These are phyloP conservation scores for Ceratothoa steindachneri DNA, from an alignment of 2,888 invertebrate genomes.

Conservation along the genomic window DNA sequence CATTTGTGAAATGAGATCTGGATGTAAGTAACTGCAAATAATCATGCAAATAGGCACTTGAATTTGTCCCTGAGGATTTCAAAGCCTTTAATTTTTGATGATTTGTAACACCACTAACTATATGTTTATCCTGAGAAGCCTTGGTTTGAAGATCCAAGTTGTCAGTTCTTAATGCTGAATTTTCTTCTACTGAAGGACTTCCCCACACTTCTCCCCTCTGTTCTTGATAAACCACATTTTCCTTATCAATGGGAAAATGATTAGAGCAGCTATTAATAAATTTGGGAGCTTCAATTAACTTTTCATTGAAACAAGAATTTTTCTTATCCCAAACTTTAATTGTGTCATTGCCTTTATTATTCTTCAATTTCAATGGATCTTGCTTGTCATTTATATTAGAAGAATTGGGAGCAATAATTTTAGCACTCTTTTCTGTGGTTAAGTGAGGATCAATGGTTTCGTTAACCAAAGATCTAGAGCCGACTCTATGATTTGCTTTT, in stretches of 20 bases:
- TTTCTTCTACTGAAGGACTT: neutral
- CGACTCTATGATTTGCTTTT: too few species aligned
- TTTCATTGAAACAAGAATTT: too few species aligned
- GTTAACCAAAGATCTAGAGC: too few species aligned
- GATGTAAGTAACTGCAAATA: neutral
- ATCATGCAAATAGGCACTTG: neutral
- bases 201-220: neutral
- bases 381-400: too few species aligned
- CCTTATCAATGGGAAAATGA: too few species aligned
- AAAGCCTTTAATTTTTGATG: neutral
- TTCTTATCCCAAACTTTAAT: too few species aligned
- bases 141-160: neutral
- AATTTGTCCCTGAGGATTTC: conserved; percentile 2
- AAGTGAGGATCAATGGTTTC: too few species aligned
- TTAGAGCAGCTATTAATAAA: neutral
- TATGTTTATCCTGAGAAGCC: neutral
- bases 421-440: too few species aligned
- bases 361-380: too few species aligned
- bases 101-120: neutral
- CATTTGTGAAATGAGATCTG: neutral
- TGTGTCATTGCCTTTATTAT: too few species aligned
- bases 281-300: neutral
- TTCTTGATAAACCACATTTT: too few species aligned
- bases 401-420: too few species aligned
- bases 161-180: neutral